A percentile compares a stretch with the other conserved stretches of the same genome.
Conservation (phyloP, 2,113 vertebrate species). For the Raja brachyura region DNA sequence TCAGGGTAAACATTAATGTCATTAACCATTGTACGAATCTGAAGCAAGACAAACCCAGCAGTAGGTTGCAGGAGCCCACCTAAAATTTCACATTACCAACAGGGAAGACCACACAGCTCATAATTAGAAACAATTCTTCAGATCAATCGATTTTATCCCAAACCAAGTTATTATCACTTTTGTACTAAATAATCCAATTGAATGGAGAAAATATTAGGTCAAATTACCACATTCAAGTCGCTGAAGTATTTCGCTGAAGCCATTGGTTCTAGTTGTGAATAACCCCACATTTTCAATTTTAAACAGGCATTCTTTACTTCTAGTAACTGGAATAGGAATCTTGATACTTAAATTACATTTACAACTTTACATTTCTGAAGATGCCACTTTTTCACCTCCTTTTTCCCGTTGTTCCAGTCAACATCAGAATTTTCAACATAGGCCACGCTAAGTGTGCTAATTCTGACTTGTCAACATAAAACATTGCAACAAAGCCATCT, state of each 20-base stretch:
- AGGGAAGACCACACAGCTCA: neutral
- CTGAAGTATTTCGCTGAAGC: neutral
- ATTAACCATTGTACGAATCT: neutral
- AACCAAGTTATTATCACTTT: neutral
- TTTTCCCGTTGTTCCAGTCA: neutral
- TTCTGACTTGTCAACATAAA: constrained; percentile 30
- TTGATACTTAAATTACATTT: neutral
- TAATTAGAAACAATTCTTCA: neutral
- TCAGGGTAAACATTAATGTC: neutral
- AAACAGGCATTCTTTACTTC: constrained; percentile 3
- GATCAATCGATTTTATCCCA: neutral
- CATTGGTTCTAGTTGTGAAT: neutral
- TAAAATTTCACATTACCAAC: neutral
- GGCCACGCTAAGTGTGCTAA: neutral
- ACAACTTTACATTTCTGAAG: neutral
- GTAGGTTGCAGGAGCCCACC: neutral
- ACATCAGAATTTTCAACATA: neutral
- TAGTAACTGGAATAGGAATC: neutral
- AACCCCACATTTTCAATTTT: neutral
- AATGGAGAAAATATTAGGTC: neutral
- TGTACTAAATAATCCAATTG: neutral
- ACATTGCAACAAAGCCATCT: constrained; percentile 23
- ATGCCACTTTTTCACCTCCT: neutral
- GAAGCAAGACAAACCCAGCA: neutral
- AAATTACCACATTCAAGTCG: neutral